Evolutionary conservation across 2,113 vertebrate species (phyloP), one percentile per base, ranked within the genome.

Genomic region (Mungos mungo): DNA sequence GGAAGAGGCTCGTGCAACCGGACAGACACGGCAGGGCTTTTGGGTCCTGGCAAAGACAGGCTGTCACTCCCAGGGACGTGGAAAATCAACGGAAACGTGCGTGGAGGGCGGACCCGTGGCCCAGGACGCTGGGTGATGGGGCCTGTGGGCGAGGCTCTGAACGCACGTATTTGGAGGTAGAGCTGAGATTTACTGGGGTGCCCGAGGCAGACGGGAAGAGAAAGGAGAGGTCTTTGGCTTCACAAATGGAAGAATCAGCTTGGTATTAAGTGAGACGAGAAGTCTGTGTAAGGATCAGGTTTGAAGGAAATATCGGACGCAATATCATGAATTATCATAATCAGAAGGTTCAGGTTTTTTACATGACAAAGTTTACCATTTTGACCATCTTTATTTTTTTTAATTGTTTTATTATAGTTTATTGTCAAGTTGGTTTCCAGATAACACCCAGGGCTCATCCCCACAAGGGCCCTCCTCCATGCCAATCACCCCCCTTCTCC

Each of bases 91-190:
- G 4, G 16, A 31, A n/a, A 50, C 11, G 45, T 35, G 72, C 25
- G 14, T 0, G 1, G 25, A 23, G 33, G 35, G 6, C 27, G 85
- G 85, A 6, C 27, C 54, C 0, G 0, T 0, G 23, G 85, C 2
- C 47, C 14, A 11, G 31, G 14, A 0, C 0, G 12, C 4, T 2
- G 41, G 29, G 29, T 2, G 14, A n/a, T 0, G 0, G 1, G 85
- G 13, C 41, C 3, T 0, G 23, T 1, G 23, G 23, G 13, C 6
- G 54, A 52, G 95, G 16, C 7, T 4, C 50, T 19, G 6, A 29
- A 47, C 3, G 8, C 4, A 2, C 1, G 4, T 6, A 6, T 68
- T 10, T 25, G 45, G 50, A n/a, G 88, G 45, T 1, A n/a, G 25
- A 12, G 3, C 31, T 23, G 0, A 14, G 74, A n/a, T 31, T 9